These are phyloP conservation scores for Trachelus troglodyta DNA, from an alignment of 2,888 invertebrate species.

Conservation along the genomic window DNA sequence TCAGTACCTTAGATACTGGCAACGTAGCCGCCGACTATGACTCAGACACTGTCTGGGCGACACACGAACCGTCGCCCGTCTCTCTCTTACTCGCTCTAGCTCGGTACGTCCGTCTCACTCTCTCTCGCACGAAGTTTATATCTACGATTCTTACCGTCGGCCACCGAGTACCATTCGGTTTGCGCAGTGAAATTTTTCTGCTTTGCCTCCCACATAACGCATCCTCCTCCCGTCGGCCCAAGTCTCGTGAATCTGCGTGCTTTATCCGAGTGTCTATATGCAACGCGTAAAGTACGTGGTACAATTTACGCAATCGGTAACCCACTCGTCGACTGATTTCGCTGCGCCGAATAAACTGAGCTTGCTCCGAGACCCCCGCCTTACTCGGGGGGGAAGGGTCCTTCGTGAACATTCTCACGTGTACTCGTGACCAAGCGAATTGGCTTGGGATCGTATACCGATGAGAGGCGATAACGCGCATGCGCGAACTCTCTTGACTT, in stretches of 20 bases:
- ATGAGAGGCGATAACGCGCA: neutral
- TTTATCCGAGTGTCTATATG: neutral
- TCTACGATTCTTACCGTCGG: neutral
- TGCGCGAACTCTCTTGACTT: neutral
- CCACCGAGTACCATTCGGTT: constrained; percentile 28
- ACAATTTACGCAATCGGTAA: neutral
- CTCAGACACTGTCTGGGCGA: constrained; percentile 33
- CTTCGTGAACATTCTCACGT: neutral
- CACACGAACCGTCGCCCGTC: constrained; percentile 38
- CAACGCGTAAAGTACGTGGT: neutral
- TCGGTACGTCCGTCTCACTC: neutral
- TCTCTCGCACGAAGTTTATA: constrained; percentile 9
- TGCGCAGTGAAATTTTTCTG: constrained; percentile 32
- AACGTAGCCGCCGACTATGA: constrained; percentile 23
- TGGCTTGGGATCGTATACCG: neutral
- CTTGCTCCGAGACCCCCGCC: neutral
- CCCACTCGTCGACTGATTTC: neutral
- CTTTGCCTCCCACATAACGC: constrained; percentile 28
- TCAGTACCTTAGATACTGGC: neutral
- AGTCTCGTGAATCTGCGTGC: constrained; percentile 32
- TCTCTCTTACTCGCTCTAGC: neutral
- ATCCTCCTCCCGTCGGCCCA: constrained; percentile 38
- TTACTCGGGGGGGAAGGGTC: neutral
- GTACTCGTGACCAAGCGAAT: neutral
- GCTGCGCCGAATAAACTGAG: neutral